phyloP scores from a whole-genome alignment of 2,888 invertebrate species.

The Drosophila yooni region DNA sequence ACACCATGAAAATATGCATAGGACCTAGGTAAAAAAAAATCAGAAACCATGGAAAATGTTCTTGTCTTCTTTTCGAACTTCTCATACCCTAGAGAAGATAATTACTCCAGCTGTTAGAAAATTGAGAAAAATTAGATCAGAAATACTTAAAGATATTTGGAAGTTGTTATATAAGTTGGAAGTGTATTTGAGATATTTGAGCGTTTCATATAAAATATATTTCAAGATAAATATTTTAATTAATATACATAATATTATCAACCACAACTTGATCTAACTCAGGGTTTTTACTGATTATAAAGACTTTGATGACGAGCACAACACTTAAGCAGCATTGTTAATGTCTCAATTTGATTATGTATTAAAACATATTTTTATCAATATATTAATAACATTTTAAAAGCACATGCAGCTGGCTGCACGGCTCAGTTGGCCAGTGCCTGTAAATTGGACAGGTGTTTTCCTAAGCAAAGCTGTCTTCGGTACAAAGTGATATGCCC shows the following conservation, averaged over 20 bases:
- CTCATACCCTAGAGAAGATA: conserved; percentile 19
- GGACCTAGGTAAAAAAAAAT: conserved; percentile 7
- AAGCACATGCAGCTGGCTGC: background rate
- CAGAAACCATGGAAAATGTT: conserved; percentile 1
- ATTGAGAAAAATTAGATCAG: background rate
- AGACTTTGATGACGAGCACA: background rate
- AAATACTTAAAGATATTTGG: background rate
- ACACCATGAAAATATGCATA: conserved; percentile 70
- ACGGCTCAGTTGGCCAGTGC: conserved; percentile 5
- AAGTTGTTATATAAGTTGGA: background rate
- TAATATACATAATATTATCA: background rate
- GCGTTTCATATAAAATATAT: background rate
- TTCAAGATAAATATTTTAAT: background rate
- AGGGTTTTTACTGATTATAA: background rate
- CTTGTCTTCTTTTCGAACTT: background rate
- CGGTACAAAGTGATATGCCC: conserved; percentile 44
- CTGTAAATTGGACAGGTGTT: conserved; percentile 39
- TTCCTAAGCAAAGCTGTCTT: conserved; percentile 10
- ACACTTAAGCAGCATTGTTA: background rate
- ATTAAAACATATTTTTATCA: background rate
- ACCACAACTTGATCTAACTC: background rate
- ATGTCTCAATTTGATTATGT: background rate
- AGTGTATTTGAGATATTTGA: background rate
- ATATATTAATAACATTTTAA: background rate
- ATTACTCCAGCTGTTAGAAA: background rate